Evolutionary conservation across 1,140 invertebrate species (phyloP).

Genomic region (Conus ventricosus): DNA sequence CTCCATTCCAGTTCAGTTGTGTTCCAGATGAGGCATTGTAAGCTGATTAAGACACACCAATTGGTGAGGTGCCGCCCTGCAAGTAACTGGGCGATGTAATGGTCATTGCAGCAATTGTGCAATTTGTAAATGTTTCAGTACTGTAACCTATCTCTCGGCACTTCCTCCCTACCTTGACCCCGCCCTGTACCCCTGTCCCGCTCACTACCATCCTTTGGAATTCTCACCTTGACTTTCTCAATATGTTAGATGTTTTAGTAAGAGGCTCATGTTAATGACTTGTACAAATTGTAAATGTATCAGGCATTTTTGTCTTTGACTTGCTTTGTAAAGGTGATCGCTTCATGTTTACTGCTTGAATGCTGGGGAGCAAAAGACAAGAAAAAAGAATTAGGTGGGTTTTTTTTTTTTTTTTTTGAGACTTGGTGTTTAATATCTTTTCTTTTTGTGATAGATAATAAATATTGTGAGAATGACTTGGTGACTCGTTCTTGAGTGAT

Average conservation of each 20-base stretch:
- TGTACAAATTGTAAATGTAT: not conserved
- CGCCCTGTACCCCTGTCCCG: not conserved
- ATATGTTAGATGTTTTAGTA: not conserved
- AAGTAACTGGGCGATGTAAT: not conserved
- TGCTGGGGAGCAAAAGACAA: not conserved
- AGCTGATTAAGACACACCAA: not conserved
- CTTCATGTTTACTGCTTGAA: not conserved
- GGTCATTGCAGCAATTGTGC: not conserved
- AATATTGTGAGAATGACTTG: slow-evolving; percentile 7
- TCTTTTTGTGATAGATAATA: slow-evolving; percentile 1
- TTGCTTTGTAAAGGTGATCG: not conserved
- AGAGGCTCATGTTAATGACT: not conserved
- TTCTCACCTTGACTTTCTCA: not conserved
- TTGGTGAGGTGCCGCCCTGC: not conserved
- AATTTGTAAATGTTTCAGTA: not conserved
- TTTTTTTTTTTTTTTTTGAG: not conserved
- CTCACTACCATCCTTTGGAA: not conserved
- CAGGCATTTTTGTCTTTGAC: not conserved
- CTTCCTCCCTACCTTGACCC: not conserved
- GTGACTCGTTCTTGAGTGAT: no score
- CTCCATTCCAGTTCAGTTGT: no score
- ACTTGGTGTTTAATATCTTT: not conserved
- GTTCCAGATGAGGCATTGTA: not conserved
- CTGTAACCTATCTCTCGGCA: not conserved
- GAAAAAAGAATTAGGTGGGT: not conserved